phyloP scores from a whole-genome alignment of 53 echinoderm and acorn worm species.

The Echinometra lucunter region DNA sequence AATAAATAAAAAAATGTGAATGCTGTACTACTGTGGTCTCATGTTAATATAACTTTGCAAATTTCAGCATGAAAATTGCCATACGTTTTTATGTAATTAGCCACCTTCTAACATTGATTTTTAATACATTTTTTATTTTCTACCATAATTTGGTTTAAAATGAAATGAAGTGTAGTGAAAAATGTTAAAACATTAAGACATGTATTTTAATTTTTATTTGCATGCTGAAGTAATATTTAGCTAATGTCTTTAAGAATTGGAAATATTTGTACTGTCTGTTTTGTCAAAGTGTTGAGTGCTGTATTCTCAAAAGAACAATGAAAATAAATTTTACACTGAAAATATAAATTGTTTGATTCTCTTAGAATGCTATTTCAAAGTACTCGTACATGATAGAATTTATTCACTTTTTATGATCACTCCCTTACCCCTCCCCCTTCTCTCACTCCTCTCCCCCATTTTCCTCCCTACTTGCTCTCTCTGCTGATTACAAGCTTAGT shows the following conservation, averaged over 20 bases:
- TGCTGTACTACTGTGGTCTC: background rate
- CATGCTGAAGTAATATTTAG: background rate
- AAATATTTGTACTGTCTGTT: constrained; percentile 18
- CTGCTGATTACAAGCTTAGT: no score
- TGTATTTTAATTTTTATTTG: background rate
- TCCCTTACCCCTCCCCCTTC: background rate
- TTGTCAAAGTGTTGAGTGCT: constrained; percentile 23
- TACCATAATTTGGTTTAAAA: background rate
- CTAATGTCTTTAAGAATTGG: constrained; percentile 23
- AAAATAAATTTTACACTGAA: constrained; percentile 55
- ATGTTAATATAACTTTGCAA: background rate
- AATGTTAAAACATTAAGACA: background rate
- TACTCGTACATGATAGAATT: background rate
- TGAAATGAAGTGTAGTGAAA: background rate
- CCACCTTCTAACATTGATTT: background rate
- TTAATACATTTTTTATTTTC: background rate
- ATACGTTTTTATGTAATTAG: background rate
- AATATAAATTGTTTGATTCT: background rate
- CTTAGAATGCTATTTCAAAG: background rate
- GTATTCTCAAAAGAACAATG: constrained; percentile 2
- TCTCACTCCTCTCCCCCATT: no score
- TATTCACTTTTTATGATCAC: background rate
- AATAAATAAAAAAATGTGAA: no score
- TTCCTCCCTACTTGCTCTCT: no score
- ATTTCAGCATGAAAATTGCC: background rate